A percentile compares a stretch with the other conserved stretches of the same genome.
Evolutionary conservation across 2,113 vertebrate genomes (phyloP).

Genomic region (Sebastes fasciatus): DNA sequence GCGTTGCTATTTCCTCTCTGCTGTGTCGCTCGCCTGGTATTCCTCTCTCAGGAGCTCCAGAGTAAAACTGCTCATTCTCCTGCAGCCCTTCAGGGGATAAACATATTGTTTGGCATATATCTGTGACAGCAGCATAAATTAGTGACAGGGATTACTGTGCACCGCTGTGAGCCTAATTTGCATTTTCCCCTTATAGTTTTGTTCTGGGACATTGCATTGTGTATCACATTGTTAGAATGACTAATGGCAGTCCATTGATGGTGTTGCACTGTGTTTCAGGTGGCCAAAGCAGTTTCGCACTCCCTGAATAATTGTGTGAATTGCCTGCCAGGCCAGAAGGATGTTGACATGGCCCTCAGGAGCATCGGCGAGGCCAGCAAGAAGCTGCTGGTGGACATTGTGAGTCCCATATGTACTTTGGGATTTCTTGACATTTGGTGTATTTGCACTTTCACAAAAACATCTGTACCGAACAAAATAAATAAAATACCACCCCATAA

Average conservation of each 20-base stretch:
- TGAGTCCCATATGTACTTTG: slow-evolving; percentile 75
- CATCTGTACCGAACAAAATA: neutral
- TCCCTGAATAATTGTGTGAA: slow-evolving; percentile 99
- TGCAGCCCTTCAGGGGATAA: slow-evolving; percentile 71
- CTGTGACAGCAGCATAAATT: slow-evolving; percentile 79
- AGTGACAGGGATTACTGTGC: slow-evolving; percentile 72
- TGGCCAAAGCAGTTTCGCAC: slow-evolving; percentile 98
- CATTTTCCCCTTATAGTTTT: slow-evolving; percentile 55
- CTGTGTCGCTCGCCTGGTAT: slow-evolving; percentile 46
- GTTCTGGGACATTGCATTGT: slow-evolving; percentile 43
- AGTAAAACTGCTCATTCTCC: slow-evolving; percentile 72
- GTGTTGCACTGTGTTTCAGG: slow-evolving; percentile 83
- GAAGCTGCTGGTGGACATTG: slow-evolving; percentile 95
- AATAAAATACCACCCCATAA: neutral
- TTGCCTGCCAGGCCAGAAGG: slow-evolving; percentile 98
- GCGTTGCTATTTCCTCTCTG: slow-evolving; percentile 68
- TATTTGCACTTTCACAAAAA: slow-evolving; percentile 7
- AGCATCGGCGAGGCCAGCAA: slow-evolving; percentile 99
- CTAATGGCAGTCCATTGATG: slow-evolving; percentile 52
- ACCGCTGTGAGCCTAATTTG: slow-evolving; percentile 67
- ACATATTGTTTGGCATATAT: slow-evolving; percentile 79
- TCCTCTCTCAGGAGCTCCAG: slow-evolving; percentile 59
- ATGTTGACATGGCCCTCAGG: slow-evolving; percentile 97
- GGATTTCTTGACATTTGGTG: slow-evolving; percentile 19
- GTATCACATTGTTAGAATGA: slow-evolving; percentile 63